Base-by-base conservation (phyloP, 2,113 vertebrate species). In the Felis chaus region DNA sequence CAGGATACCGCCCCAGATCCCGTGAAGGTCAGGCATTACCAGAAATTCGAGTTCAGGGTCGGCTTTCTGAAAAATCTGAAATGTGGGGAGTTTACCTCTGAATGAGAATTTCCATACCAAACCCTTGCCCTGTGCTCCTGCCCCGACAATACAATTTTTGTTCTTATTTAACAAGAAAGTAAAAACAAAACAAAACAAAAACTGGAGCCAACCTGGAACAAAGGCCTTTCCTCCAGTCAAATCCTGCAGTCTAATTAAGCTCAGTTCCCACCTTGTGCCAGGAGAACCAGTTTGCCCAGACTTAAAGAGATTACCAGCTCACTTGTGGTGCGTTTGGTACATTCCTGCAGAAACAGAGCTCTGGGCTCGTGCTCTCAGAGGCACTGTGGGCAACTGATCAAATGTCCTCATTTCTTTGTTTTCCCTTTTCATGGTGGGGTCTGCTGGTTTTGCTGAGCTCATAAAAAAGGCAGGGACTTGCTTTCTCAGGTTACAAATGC, bases 231-330 rank as follows among this genome's bases (percentile, higher is more conserved):
- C 71, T 92, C 61, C 76, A 55, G 66, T 41, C 81, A 89, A 88
- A 81, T 63, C 95, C 57, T 65, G 16, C 39, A 61, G 82, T 31
- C 89, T 92, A 83, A 88, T n/a, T 91, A 94, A 94, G 87, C 80
- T 31, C 57, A 0, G 50, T 76, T 83, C 84, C 91, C 73, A 13
- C 81, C 45, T 63, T 33, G 0, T 19, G 39, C 95, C 78, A 63
- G 90, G 76, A 94, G 74, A 98, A 96, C 95, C 97, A 90, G 97
- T 97, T 76, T 80, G 73, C 66, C 96, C 97, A 86, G 95, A 80
- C 29, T 29, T 85, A 50, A 57, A 69, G 82, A 3, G 13, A 93
- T 95, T 92, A 69, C 45, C 85, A 78, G 85, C 89, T 94, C 73
- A 15, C 9, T 90, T n/a, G 87, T 0, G 2, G 39, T 57, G 18